phyloP scores from a whole-genome alignment of 2,888 invertebrate species.

The Geophilus truncorum region DNA sequence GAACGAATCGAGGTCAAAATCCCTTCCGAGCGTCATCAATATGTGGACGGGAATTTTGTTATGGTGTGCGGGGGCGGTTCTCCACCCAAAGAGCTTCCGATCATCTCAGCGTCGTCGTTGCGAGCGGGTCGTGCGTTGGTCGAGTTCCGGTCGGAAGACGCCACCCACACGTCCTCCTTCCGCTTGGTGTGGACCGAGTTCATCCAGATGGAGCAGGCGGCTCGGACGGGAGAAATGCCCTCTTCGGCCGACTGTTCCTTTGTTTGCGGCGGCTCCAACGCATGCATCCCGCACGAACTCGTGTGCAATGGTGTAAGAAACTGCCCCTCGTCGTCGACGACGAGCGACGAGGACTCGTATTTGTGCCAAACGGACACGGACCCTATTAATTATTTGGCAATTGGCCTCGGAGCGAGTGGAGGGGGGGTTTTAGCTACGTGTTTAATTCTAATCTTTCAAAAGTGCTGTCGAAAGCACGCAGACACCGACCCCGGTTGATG shows the following conservation, averaged over 20 bases:
- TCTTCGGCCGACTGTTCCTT: conserved; percentile 65
- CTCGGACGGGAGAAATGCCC: conserved; percentile 47
- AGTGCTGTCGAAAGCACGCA: conserved; percentile 49
- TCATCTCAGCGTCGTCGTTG: conserved; percentile 39
- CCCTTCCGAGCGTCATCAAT: neutral
- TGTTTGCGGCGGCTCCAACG: conserved; percentile 71
- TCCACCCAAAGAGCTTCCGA: conserved; percentile 62
- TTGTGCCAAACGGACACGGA: conserved; percentile 39
- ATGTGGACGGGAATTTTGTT: conserved; percentile 17
- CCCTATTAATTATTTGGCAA: conserved; percentile 60
- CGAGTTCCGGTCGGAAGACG: conserved; percentile 35
- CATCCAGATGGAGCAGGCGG: conserved; percentile 56
- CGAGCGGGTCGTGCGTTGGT: conserved; percentile 36
- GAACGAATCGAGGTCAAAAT: conserved; percentile 36
- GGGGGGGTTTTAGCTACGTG: conserved; percentile 58
- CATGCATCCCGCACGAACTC: conserved; percentile 75
- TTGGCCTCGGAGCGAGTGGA: conserved; percentile 59
- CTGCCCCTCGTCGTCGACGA: conserved; percentile 58
- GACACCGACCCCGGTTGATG: conserved; percentile 37
- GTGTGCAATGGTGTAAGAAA: conserved; percentile 84
- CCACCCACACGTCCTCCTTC: conserved; percentile 50
- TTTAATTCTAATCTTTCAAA: conserved; percentile 58
- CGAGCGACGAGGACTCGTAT: conserved; percentile 39
- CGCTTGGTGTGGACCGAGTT: conserved; percentile 87
- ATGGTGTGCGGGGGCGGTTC: conserved; percentile 14